Evolutionary conservation across 1,140 invertebrate species (phyloP).

Genomic region (Laupala kohalensis): DNA sequence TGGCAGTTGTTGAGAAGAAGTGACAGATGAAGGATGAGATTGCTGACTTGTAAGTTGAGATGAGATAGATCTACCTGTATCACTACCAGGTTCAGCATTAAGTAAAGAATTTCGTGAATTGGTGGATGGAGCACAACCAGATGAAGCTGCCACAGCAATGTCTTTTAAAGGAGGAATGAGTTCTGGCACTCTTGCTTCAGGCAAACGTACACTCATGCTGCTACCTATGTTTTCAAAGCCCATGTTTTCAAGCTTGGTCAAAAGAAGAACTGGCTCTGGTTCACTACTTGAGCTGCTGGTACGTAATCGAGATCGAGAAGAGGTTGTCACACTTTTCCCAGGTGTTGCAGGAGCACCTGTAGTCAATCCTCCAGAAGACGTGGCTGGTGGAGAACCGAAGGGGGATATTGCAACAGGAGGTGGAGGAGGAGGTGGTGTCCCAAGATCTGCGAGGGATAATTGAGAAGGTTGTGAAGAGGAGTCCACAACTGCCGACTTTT

Average conservation of each 20-base stretch:
- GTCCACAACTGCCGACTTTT: not conserved
- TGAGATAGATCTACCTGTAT: constrained; percentile 15
- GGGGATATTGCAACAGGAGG: constrained; percentile 21
- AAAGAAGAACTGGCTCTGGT: constrained; percentile 26
- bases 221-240: constrained; percentile 29
- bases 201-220: constrained; percentile 22
- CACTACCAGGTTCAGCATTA: constrained; percentile 14
- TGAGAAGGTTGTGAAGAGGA: constrained; percentile 15
- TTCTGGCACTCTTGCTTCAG: constrained; percentile 20
- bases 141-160: constrained; percentile 15
- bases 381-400: constrained; percentile 22
- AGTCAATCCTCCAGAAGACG: constrained; percentile 18
- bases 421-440: constrained; percentile 16
- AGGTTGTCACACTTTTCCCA: constrained; percentile 1
- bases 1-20: constrained; percentile 23
- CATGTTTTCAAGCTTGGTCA: constrained; percentile 30
- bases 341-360: constrained; percentile 14
- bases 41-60: constrained; percentile 27
- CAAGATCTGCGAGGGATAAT: constrained; percentile 21
- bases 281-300: constrained; percentile 26
- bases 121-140: not conserved
- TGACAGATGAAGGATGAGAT: constrained; percentile 25
- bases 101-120: constrained; percentile 20
- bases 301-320: constrained; percentile 16
- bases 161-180: constrained; percentile 16